Base-by-base conservation (phyloP, 2,113 vertebrate genomes). In the Thomomys bottae region DNA sequence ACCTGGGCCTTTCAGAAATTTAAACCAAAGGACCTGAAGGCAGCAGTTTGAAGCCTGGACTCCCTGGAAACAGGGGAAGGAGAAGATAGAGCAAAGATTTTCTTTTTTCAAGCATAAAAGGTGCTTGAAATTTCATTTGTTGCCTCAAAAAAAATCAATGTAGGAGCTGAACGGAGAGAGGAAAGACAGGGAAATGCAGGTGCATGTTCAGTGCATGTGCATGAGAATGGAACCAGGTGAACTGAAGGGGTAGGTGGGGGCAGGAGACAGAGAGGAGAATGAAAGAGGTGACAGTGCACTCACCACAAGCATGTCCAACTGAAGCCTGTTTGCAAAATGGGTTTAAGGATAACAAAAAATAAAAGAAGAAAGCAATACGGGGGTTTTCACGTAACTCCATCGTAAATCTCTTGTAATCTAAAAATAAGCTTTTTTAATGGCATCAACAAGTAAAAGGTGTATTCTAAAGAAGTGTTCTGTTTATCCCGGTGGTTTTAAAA, bases 351-450 rank as follows among this genome's bases (percentile, higher is more conserved):
- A 45, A 45, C 45, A 81, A 23, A 18, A 82, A 64, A 23, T 2
- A 15, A 34, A 78, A 21, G 24, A 26, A 81, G 72, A 86, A 70
- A 67, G 64, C 18, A 73, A 34, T 61, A 68, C 23, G 28, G 36
- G 18, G 12, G 32, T 61, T 92, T 86, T 91, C 7, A 77, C 67
- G 0, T 34, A 32, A 49, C 68, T 66, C 32, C 4, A 23, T 40
- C 15, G 76, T 84, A 90, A 67, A 38, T 61, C 21, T 92, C 24
- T 82, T 89, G 86, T 54, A 26, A 91, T 68, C 61, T 64, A 66
- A 75, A 87, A 90, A 66, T 42, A 36, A 67, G n/a, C n/a, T 54
- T 72, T 68, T 24, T 3, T 45, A 88, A 32, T 34, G n/a, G 45
- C n/a, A 59, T 20, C 4, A 0, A 67, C 4, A 42, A 71, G 77